A percentile compares a stretch with the other conserved stretches of the same genome.
These are phyloP conservation scores for Trichonephila clavipes DNA, from an alignment of 1,140 invertebrate genomes.

Conservation along the genomic window DNA sequence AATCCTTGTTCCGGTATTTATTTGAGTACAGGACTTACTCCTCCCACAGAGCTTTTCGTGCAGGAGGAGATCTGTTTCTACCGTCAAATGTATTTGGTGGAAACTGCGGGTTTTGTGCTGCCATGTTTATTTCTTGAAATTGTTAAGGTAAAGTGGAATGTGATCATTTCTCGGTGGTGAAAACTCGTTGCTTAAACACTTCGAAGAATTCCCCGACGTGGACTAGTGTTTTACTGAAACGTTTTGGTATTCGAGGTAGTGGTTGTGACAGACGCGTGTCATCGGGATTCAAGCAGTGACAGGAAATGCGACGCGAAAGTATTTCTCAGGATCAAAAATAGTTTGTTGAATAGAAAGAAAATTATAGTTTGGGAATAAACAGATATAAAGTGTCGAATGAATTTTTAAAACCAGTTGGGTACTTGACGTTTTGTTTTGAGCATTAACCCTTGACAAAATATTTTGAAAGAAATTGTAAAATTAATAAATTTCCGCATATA, in stretches of 20 bases:
- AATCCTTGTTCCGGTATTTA: constrained; percentile 39
- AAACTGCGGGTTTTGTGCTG: neutral
- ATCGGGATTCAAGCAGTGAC: neutral
- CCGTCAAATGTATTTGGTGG: constrained; percentile 35
- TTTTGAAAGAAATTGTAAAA: no score
- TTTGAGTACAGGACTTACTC: neutral
- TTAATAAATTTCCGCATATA: no score
- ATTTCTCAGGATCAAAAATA: no score
- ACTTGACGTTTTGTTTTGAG: no score
- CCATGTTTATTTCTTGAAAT: constrained; percentile 19
- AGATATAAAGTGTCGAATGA: no score
- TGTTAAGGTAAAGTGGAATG: constrained; percentile 28
- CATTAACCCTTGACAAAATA: no score
- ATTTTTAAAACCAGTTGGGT: no score
- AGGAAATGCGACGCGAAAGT: no score
- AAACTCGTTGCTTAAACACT: constrained; percentile 1
- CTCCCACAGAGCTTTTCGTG: neutral
- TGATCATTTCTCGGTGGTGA: constrained; percentile 31
- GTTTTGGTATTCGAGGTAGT: neutral
- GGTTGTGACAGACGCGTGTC: neutral
- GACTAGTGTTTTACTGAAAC: neutral
- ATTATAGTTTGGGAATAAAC: no score
- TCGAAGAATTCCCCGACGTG: constrained; percentile 2
- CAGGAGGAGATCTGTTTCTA: neutral
- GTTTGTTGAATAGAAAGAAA: no score